These are phyloP conservation scores for Ypsolopha sequella DNA, from an alignment of 2,888 invertebrate species.

Conservation along the genomic window DNA sequence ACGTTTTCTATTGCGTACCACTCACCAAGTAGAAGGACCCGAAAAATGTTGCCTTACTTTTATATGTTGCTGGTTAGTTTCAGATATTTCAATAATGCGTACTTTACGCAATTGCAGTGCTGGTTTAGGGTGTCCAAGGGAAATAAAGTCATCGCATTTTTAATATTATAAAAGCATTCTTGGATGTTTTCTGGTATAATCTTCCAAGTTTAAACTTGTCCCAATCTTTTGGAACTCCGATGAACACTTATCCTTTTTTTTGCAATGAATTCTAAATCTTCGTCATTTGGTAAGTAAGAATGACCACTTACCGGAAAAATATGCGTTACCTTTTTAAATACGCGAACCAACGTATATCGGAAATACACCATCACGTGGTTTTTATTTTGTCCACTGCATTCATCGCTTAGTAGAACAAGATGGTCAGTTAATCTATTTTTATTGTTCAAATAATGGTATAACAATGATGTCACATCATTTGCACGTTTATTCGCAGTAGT, in stretches of 20 bases:
- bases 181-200: constrained; percentile 1
- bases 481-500: constrained; percentile 8
- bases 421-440: constrained; percentile 5
- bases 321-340: constrained; percentile 6
- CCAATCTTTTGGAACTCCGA: not conserved
- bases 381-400: constrained; percentile 10
- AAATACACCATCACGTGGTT: too few relatives aligned
- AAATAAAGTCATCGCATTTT: not conserved
- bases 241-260: not conserved
- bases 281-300: not conserved
- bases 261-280: not conserved
- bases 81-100: not conserved
- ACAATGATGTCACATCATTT: constrained; percentile 9
- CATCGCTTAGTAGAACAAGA: constrained; percentile 9
- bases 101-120: not conserved
- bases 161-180: not conserved
- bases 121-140: not conserved
- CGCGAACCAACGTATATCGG: constrained; percentile 8
- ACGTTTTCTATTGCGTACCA: too few relatives aligned
- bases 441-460: constrained; percentile 6
- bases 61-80: too few relatives aligned
- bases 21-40: too few relatives aligned
- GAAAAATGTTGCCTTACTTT: too few relatives aligned
- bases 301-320: constrained; percentile 1
- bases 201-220: not conserved